These are phyloP conservation scores for Melinopterus prodromus DNA, from an alignment of 2,888 invertebrate species.

Conservation along the genomic window DNA sequence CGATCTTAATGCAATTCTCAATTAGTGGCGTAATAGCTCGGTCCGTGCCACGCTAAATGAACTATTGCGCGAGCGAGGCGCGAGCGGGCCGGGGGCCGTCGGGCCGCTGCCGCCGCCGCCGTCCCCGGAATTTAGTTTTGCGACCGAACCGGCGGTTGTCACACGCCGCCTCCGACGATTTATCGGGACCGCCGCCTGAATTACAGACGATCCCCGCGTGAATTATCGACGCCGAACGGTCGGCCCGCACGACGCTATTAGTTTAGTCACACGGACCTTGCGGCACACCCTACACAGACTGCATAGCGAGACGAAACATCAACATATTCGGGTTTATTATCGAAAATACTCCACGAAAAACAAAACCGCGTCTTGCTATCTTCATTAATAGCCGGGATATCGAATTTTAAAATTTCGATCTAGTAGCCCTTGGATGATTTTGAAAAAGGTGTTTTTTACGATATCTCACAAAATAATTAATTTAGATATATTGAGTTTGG, in stretches of 20 bases:
- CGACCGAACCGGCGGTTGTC: slow-evolving; percentile 53
- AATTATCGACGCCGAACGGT: slow-evolving; percentile 33
- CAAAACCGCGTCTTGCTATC: neutral
- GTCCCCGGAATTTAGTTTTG: slow-evolving; percentile 57
- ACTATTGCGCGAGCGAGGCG: slow-evolving; percentile 48
- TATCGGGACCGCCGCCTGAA: slow-evolving; percentile 48
- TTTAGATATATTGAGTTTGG: neutral
- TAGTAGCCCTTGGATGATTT: neutral
- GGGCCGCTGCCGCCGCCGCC: slow-evolving; percentile 46
- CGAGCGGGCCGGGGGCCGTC: neutral
- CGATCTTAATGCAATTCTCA: slow-evolving; percentile 74
- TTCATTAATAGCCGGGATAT: neutral
- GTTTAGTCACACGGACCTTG: neutral
- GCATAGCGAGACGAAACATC: slow-evolving; percentile 1
- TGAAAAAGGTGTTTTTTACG: neutral
- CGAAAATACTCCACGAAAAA: neutral
- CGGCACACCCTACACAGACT: neutral
- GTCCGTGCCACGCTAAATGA: slow-evolving; percentile 55
- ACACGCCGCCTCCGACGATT: slow-evolving; percentile 43
- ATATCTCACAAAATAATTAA: neutral
- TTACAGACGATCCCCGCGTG: slow-evolving; percentile 43
- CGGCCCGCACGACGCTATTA: slow-evolving; percentile 7
- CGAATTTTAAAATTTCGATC: neutral
- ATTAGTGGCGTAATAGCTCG: slow-evolving; percentile 73
- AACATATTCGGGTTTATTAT: neutral